A percentile compares a stretch with the other conserved stretches of the same genome.
phyloP scores from a whole-genome alignment of 2,888 invertebrate species.

The Polymixis lichenea region DNA sequence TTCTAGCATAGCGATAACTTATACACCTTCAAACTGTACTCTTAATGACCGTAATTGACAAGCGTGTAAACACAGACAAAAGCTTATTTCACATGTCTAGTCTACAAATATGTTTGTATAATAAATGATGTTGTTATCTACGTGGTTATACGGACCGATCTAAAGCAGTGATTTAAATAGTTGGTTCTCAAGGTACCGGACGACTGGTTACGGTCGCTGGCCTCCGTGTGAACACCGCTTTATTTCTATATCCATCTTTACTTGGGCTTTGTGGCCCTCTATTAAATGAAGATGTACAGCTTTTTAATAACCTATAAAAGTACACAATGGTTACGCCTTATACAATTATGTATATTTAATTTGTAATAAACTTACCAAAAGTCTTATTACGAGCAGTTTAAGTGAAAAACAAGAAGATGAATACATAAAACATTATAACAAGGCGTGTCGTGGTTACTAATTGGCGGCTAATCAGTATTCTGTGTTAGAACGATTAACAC shows the following conservation, averaged over 20 bases:
- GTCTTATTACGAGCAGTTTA: constrained; percentile 40
- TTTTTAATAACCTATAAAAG: constrained; percentile 4
- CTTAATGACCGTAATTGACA: constrained; percentile 13
- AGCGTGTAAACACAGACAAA: constrained; percentile 33
- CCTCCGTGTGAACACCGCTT: constrained; percentile 65
- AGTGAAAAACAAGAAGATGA: constrained; percentile 41
- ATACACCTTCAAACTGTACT: background rate
- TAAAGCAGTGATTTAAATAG: constrained; percentile 56
- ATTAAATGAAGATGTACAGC: constrained; percentile 30
- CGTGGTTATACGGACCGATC: constrained; percentile 26
- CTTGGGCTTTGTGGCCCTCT: constrained; percentile 27
- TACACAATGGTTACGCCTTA: constrained; percentile 4
- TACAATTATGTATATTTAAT: constrained; percentile 14
- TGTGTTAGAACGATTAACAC: constrained; percentile 60
- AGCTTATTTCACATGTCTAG: constrained; percentile 29
- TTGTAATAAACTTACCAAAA: constrained; percentile 14
- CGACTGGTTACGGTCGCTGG: constrained; percentile 60
- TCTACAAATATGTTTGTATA: constrained; percentile 44
- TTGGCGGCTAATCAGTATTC: constrained; percentile 60
- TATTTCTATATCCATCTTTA: constrained; percentile 39
- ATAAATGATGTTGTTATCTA: constrained; percentile 49
- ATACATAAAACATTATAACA: constrained; percentile 47
- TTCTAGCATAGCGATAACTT: background rate
- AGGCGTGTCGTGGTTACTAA: constrained; percentile 60
- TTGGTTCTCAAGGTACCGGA: constrained; percentile 64